Conservation (phyloP, 2,113 vertebrate genomes). For the Aviceda subcristata region DNA sequence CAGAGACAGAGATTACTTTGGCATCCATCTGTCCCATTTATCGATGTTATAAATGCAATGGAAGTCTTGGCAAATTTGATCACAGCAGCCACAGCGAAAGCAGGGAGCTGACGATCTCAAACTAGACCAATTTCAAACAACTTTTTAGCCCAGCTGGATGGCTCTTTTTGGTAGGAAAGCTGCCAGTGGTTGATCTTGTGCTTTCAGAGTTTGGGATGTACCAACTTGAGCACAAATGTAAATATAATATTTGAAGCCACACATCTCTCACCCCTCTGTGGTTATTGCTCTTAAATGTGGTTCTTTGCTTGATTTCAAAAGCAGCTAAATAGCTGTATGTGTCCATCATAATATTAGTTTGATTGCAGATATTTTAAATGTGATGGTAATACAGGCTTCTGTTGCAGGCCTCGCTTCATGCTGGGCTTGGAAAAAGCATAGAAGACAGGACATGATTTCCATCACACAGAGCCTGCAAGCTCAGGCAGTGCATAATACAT, state of each 20-base stretch:
- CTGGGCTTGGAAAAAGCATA: neutral
- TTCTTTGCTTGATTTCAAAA: neutral
- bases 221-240: neutral
- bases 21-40: constrained; percentile 55
- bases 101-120: neutral
- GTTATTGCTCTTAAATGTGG: neutral
- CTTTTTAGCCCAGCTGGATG: neutral
- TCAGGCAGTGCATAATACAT: neutral
- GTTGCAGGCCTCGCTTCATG: neutral
- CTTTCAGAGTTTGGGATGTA: neutral
- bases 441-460: neutral
- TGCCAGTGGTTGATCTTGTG: neutral
- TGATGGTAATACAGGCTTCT: neutral
- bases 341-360: neutral
- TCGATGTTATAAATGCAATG: neutral
- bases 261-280: neutral
- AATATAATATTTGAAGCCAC: neutral
- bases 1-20: constrained; percentile 44
- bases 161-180: neutral
- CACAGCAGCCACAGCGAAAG: neutral
- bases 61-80: constrained; percentile 13
- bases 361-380: neutral
- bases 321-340: fast-evolving
- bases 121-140: neutral
- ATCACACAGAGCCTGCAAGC: neutral